phyloP scores from a whole-genome alignment of 2,888 invertebrate species.

The Furcula furcula region DNA sequence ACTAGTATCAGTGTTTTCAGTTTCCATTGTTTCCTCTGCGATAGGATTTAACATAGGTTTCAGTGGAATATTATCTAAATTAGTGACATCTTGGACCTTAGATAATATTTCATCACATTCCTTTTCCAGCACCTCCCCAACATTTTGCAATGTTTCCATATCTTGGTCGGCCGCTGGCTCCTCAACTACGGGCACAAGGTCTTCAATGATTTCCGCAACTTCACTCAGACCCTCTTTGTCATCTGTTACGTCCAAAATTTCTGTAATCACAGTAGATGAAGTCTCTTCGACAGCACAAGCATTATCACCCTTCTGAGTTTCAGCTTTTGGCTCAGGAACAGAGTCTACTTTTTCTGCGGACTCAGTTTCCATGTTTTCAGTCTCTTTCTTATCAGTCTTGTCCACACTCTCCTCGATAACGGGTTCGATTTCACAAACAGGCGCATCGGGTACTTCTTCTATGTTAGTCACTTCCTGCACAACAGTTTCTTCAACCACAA shows the following conservation, averaged over 20 bases:
- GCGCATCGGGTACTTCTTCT: constrained; percentile 35
- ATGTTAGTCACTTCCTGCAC: constrained; percentile 48
- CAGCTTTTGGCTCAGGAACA: constrained; percentile 41
- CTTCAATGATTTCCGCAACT: constrained; percentile 53
- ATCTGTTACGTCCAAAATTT: constrained; percentile 60
- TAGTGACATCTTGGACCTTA: constrained; percentile 72
- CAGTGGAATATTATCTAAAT: constrained; percentile 61
- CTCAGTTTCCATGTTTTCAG: constrained; percentile 51
- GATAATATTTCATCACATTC: constrained; percentile 75
- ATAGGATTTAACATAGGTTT: constrained; percentile 64
- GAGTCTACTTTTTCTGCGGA: constrained; percentile 24
- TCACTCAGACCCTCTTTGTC: constrained; percentile 50
- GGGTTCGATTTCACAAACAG: constrained; percentile 43
- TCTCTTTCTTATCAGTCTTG: constrained; percentile 49
- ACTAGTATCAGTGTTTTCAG: constrained; percentile 59
- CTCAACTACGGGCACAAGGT: constrained; percentile 60
- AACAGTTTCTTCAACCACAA: constrained; percentile 33
- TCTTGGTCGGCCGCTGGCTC: constrained; percentile 55
- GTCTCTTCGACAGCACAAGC: constrained; percentile 41
- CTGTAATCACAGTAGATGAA: constrained; percentile 43
- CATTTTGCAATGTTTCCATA: constrained; percentile 64
- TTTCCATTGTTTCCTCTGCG: constrained; percentile 64
- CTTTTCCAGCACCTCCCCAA: constrained; percentile 68
- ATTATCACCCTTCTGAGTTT: constrained; percentile 30
- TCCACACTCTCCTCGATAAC: constrained; percentile 47